Percentiles rank a stretch among this genome's conserved stretches.
These are phyloP conservation scores for Eriosoma lanigerum DNA, from an alignment of 1,140 invertebrate genomes.

Conservation along the genomic window DNA sequence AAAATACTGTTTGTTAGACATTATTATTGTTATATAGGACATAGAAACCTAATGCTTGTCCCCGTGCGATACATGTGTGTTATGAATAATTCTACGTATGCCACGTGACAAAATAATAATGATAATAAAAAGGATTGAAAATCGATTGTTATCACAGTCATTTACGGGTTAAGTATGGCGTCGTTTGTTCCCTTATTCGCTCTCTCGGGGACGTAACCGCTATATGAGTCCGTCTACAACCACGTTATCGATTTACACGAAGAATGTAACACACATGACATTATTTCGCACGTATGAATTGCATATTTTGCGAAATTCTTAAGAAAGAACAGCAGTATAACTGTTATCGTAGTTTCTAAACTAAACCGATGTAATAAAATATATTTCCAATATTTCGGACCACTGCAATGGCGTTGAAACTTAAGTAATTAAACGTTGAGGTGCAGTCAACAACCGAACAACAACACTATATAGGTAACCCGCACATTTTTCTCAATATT, in stretches of 20 bases:
- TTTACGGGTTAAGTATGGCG: background rate
- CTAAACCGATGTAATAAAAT: slow-evolving; percentile 8
- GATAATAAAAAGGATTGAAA: background rate
- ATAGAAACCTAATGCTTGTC: background rate
- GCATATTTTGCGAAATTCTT: no score
- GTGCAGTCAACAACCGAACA: slow-evolving; percentile 8
- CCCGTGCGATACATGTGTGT: background rate
- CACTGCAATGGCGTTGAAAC: background rate
- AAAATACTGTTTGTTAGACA: background rate
- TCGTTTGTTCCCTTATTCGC: background rate
- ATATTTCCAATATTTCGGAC: slow-evolving; percentile 26
- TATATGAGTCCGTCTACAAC: background rate
- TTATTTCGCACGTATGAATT: background rate
- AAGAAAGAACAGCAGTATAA: no score
- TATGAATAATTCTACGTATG: background rate
- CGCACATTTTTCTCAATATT: background rate
- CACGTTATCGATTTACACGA: background rate
- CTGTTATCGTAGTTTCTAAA: background rate
- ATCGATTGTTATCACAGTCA: background rate
- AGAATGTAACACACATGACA: background rate
- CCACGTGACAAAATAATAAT: background rate
- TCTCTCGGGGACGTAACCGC: no score
- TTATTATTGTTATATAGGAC: background rate
- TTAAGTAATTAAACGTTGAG: slow-evolving; percentile 19
- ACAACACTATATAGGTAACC: no score